A percentile compares a stretch with the other conserved stretches of the same genome.
phyloP scores from a whole-genome alignment of 2,113 vertebrate species.

The zebrafish (Danio rerio) region DNA sequence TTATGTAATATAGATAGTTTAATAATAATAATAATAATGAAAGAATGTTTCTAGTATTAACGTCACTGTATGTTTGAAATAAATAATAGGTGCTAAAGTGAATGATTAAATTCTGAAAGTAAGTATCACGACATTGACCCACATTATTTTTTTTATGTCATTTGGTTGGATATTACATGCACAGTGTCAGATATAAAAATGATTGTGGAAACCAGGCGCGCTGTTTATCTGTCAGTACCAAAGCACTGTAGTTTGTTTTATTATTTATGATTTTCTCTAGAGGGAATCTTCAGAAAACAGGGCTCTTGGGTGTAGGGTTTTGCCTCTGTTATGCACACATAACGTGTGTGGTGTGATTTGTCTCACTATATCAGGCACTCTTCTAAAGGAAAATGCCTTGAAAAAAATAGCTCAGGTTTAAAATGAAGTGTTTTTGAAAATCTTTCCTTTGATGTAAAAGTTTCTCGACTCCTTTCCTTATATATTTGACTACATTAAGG shows the following conservation, averaged over 20 bases:
- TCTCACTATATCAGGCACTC: constrained; percentile 24
- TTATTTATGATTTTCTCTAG: constrained; percentile 24
- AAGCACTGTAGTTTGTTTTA: constrained; percentile 4
- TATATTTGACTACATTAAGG: background rate
- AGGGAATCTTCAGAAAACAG: constrained; percentile 1
- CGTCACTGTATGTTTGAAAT: background rate
- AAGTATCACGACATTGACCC: background rate
- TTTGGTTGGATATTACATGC: background rate
- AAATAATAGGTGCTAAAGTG: too few relatives aligned
- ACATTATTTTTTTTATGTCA: background rate
- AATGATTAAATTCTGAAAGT: background rate
- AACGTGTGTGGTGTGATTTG: constrained; percentile 24
- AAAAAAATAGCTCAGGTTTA: background rate
- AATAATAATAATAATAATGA: too few relatives aligned
- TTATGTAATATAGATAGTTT: too few relatives aligned
- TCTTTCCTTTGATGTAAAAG: constrained; percentile 4
- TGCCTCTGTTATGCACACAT: background rate
- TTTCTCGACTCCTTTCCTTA: background rate
- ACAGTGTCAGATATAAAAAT: constrained; percentile 14
- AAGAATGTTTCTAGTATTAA: background rate
- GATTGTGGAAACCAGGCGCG: constrained; percentile 10
- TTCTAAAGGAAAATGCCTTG: background rate
- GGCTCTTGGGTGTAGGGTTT: constrained; percentile 21
- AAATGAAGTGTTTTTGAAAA: constrained; percentile 7
- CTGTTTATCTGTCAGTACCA: constrained; percentile 9